Evolutionary conservation across 2,113 vertebrate genomes (phyloP).

Genomic region (Ranitomeya imitator): DNA sequence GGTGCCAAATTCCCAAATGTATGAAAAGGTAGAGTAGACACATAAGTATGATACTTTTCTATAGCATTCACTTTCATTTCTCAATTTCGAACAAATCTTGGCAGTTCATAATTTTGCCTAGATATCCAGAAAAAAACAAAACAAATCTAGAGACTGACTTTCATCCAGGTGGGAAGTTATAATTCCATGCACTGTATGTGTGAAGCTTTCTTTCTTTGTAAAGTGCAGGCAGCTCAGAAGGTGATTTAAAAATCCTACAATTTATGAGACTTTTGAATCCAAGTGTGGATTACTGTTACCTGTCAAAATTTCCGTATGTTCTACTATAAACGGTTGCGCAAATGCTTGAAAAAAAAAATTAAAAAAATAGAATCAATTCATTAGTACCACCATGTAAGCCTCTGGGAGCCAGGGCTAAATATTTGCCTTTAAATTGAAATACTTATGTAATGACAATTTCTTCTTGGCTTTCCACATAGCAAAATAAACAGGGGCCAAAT

Average conservation of each 20-base stretch:
- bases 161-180: not conserved
- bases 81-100: too few relatives aligned
- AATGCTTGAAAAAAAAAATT: slow-evolving; percentile 16
- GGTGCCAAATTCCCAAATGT: too few relatives aligned
- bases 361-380: slow-evolving; percentile 9
- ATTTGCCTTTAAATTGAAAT: slow-evolving; percentile 31
- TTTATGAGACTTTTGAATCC: slow-evolving; percentile 2
- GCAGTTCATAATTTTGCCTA: too few relatives aligned
- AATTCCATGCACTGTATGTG: not conserved
- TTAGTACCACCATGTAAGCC: not conserved
- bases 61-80: too few relatives aligned
- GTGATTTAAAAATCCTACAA: slow-evolving; percentile 8
- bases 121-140: too few relatives aligned
- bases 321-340: not conserved
- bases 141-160: not conserved
- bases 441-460: slow-evolving; percentile 15
- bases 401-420: slow-evolving; percentile 2
- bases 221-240: not conserved
- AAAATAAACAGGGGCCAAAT: slow-evolving; percentile 33
- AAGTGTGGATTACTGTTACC: slow-evolving; percentile 20
- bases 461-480: slow-evolving; percentile 1
- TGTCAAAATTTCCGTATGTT: not conserved
- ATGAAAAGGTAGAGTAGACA: too few relatives aligned
- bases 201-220: not conserved
- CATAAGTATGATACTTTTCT: too few relatives aligned